Base-by-base conservation (phyloP, 2,113 vertebrate species). In the Rhabdomys dilectus region DNA sequence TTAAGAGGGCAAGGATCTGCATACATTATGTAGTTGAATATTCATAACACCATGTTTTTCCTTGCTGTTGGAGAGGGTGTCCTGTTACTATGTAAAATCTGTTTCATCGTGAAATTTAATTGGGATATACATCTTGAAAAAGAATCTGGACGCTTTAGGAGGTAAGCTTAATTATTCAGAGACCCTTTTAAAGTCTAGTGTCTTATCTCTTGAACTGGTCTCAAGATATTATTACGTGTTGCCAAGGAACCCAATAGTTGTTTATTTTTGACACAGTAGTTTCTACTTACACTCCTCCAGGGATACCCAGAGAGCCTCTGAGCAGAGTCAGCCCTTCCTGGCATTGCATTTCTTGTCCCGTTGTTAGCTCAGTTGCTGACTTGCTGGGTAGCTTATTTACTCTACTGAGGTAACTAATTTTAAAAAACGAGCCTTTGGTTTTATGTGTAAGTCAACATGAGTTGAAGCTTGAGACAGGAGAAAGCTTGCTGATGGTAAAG, bases 81-180 rank as follows among this genome's bases (percentile, higher is more conserved):
- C 31, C 12, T 96, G 88, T 95, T 91, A 58, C 19, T 51, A 6
- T 36, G 45, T 72, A 58, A 84, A 89, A 77, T 72, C 95, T 91
- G 36, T 81, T 93, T 87, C 17, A 16, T 70, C 9, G 24, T 75
- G 45, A 80, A 56, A 62, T 93, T 77, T 77, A 42, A 72, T 80
- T 80, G 88, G 95, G 90, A 85, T 39, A 56, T 24, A 89, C 89
- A 19, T 48, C 29, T 86, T 4, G 48, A 15, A 76, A 42, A 68
- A 34, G 64, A 68, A 70, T 21, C n/a, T 64, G 17, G 7, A 9
- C 4, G 3, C 68, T 56, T 68, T 56, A 56, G 11, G 19, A 68
- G 56, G 13, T 60, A 88, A 76, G 42, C 56, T 76, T 94, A 70
- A 31, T 93, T 94, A 96, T 89, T 31, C 89, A 88, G 66, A 80